These are phyloP conservation scores for Empidonax traillii DNA, from an alignment of 2,113 vertebrate genomes.

Conservation along the genomic window DNA sequence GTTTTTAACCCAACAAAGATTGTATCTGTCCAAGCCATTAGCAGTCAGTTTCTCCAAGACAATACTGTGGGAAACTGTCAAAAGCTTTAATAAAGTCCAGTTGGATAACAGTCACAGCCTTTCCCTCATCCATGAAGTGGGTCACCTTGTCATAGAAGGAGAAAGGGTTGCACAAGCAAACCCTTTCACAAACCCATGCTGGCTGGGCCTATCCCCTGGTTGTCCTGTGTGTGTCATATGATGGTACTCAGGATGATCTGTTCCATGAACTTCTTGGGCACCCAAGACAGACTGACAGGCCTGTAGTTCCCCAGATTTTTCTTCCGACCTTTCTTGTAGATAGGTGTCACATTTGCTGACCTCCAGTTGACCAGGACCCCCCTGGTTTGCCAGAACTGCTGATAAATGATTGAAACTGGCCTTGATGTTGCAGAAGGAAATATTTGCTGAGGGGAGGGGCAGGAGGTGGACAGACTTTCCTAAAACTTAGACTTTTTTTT, in stretches of 20 bases:
- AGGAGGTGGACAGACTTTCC: background rate
- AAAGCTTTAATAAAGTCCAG: background rate
- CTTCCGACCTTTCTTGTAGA: background rate
- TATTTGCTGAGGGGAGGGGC: background rate
- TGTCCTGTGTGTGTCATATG: background rate
- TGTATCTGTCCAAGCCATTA: background rate
- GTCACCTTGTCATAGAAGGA: background rate
- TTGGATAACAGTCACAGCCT: background rate
- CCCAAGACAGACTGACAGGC: background rate
- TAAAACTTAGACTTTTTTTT: conserved; percentile 39
- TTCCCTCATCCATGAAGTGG: background rate
- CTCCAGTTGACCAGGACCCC: background rate
- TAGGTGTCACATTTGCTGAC: background rate
- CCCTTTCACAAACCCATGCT: background rate
- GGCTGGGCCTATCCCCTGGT: background rate
- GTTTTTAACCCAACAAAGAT: background rate
- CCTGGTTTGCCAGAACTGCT: background rate
- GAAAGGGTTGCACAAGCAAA: background rate
- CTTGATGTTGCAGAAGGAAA: conserved; percentile 20
- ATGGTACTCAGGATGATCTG: background rate
- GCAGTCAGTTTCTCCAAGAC: background rate
- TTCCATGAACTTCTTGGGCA: background rate
- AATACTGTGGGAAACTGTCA: background rate
- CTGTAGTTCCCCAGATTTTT: background rate
- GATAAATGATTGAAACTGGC: background rate